Evolutionary conservation across 2,113 vertebrate genomes (phyloP).

Genomic region (Protobothrops mucrosquamatus): DNA sequence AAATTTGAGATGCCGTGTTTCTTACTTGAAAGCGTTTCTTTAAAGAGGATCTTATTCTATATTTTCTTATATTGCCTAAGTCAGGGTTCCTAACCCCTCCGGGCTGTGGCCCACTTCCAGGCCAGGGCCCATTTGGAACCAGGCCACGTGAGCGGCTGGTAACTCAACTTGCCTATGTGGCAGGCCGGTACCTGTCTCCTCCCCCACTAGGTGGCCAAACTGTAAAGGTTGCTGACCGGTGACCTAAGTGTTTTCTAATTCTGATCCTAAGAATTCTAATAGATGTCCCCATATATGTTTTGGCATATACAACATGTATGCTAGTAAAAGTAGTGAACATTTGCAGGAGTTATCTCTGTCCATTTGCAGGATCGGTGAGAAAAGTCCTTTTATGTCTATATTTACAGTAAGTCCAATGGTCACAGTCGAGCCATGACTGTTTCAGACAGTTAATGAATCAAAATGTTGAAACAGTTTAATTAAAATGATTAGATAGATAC

Average conservation of each 20-base stretch:
- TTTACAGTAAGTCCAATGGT: neutral
- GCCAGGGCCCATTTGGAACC: too few species aligned
- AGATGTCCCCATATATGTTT: neutral
- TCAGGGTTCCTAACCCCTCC: too few species aligned
- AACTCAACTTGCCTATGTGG: too few species aligned
- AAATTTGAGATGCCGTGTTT: neutral
- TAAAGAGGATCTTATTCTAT: neutral
- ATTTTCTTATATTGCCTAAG: neutral
- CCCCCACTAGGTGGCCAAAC: too few species aligned
- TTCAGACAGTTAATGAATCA: neutral
- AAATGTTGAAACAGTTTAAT: neutral
- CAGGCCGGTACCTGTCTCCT: too few species aligned
- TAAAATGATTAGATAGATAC: neutral
- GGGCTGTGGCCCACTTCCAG: too few species aligned
- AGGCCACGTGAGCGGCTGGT: too few species aligned
- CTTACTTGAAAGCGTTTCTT: neutral
- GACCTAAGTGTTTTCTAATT: neutral
- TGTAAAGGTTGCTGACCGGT: too few species aligned
- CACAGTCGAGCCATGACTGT: neutral
- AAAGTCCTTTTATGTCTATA: neutral
- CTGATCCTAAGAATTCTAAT: neutral
- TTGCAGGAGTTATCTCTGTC: neutral
- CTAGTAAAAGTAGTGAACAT: neutral
- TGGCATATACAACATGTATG: neutral
- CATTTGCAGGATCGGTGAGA: neutral